Percentiles rank a stretch among this genome's conserved stretches.
Conservation (phyloP, 2,113 vertebrate genomes). For the Cephalopholis sonnerati region DNA sequence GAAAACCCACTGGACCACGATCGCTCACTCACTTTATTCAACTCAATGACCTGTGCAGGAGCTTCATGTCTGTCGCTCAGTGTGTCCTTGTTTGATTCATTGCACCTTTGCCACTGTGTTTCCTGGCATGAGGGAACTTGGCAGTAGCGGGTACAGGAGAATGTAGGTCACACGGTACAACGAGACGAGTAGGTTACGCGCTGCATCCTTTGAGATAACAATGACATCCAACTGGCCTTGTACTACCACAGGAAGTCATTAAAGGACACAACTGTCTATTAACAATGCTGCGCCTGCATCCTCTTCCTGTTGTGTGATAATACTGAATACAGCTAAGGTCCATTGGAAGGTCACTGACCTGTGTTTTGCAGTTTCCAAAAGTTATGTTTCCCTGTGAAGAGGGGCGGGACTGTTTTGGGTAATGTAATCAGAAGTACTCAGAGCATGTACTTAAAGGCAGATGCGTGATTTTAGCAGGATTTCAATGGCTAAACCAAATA, state of each 20-base stretch:
- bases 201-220: constrained; percentile 23
- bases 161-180: constrained; percentile 45
- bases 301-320: constrained; percentile 1
- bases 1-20: constrained; percentile 12
- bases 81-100: constrained; percentile 51
- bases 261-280: neutral
- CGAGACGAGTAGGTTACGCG: constrained; percentile 19
- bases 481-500: no score
- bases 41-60: constrained; percentile 29
- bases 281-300: neutral
- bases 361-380: neutral
- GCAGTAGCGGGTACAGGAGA: constrained; percentile 4
- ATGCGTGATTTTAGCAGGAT: no score
- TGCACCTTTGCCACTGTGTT: constrained; percentile 40
- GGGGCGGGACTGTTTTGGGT: neutral
- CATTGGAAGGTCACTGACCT: neutral
- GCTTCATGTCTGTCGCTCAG: constrained; percentile 30
- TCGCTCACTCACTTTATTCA: constrained; percentile 27
- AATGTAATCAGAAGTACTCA: neutral
- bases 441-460: no score
- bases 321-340: neutral
- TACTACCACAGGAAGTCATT: constrained; percentile 21
- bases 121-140: constrained; percentile 14
- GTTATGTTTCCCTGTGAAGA: neutral
- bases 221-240: constrained; percentile 8